Evolutionary conservation across 2,113 vertebrate species (phyloP), one percentile per base, ranked within the genome.

Genomic region (Silurus glanis): DNA sequence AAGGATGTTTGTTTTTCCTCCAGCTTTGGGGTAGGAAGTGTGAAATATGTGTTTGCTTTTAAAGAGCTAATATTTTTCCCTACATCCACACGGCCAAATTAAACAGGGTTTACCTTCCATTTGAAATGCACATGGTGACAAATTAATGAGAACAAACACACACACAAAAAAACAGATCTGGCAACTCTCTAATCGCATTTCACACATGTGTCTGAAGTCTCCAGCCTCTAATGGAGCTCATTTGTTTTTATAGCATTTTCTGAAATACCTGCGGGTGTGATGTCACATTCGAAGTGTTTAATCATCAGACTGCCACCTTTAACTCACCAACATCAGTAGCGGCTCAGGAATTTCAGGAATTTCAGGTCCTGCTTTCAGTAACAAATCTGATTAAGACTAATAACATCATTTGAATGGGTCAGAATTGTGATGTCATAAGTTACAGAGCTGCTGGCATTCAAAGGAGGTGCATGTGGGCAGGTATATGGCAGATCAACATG

Each of bases 1-100:
- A 79, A 67, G 51, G 47, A 92, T 83, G 56, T 72, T 83, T 72
- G 19, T 71, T 82, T 80, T 79, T 25, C 55, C 72, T 59, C n/a
- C 89, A 47, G 91, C 91, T 92, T 82, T 89, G 74, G 89, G 91
- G 89, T 92, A 93, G 91, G 91, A 94, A 91, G 91, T 92, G 90
- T 93, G 90, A 94, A 94, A 94, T 93, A 94, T 93, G 91, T 90
- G 92, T 91, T 83, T 90, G 92, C 90, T 92, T 91, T 93, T 92
- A 94, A 92, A 84, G 91, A 90, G 80, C 90, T 91, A 90, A 90
- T 93, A 90, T 91, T 87, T 92, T 91, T 86, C 81, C 53, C 72
- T 45, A 25, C 84, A 47, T 83, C 74, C 80, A 90, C 89, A 91
- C 67, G 83, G 87, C 71, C 53, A 87, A 88, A 7, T 76, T 66